Conservation (phyloP, 2,113 vertebrate species). For the Oreochromis aureus region DNA sequence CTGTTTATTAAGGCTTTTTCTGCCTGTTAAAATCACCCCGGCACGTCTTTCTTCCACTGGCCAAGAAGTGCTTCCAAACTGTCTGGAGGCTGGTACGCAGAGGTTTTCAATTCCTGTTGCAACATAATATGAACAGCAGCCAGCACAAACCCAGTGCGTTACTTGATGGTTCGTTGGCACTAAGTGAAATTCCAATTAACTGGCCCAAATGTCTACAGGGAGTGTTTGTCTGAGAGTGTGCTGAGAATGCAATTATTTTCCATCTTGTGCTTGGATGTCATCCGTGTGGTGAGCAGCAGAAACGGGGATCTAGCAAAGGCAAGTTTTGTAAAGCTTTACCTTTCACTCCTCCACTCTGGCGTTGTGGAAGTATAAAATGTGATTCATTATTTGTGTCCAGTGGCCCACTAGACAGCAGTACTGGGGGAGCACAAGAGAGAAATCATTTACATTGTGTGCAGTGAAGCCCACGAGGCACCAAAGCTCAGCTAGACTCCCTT, state of each 20-base stretch:
- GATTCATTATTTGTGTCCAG: conserved; percentile 26
- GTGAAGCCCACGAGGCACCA: not conserved
- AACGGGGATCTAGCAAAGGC: not conserved
- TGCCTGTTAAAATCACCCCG: conserved; percentile 14
- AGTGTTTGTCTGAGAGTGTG: conserved; percentile 32
- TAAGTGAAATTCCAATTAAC: conserved; percentile 59
- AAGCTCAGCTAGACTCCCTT: conserved; percentile 3
- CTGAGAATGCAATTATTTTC: conserved; percentile 49
- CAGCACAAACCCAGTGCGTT: conserved; percentile 32
- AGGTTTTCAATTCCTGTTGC: conserved; percentile 46
- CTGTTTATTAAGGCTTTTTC: not conserved
- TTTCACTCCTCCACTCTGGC: not conserved
- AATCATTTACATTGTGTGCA: conserved; percentile 44
- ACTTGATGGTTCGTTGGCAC: conserved; percentile 51
- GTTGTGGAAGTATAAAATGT: conserved; percentile 1
- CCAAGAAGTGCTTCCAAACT: conserved; percentile 8
- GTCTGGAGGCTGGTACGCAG: conserved; percentile 44
- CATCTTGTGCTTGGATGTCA: conserved; percentile 1
- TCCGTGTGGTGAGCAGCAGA: not conserved
- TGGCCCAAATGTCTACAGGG: conserved; percentile 51
- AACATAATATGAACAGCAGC: conserved; percentile 43
- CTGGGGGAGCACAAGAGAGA: conserved; percentile 1
- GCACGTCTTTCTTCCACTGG: not conserved
- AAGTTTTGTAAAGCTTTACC: conserved; percentile 1
- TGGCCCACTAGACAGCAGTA: conserved; percentile 1